Evolutionary conservation across 2,797 vertebrate genomes (phyloP).

Genomic region (Sebastolobus altivelis): DNA sequence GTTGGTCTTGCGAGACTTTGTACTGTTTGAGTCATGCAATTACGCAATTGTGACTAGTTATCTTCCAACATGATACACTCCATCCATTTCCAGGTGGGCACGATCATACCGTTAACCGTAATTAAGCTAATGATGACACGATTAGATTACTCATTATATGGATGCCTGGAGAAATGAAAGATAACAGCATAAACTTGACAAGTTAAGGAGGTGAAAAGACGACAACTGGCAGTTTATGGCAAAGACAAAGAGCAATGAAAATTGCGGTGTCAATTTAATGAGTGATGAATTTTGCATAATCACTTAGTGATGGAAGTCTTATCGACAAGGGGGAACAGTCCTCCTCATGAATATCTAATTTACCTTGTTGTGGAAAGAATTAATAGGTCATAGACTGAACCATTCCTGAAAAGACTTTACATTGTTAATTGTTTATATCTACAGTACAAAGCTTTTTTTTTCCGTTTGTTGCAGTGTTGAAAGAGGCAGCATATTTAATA

Average conservation of each 20-base stretch:
- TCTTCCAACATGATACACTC: constrained; percentile 31
- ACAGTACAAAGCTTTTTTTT: neutral
- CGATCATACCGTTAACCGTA: constrained; percentile 32
- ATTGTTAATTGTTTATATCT: constrained; percentile 25
- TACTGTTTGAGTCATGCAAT: constrained; percentile 8
- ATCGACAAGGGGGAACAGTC: constrained; percentile 41
- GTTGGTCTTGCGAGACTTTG: constrained; percentile 1
- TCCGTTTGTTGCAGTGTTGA: neutral
- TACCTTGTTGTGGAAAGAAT: constrained; percentile 47
- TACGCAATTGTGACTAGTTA: constrained; percentile 30
- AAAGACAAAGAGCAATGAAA: constrained; percentile 49
- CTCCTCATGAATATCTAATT: constrained; percentile 50
- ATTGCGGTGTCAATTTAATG: constrained; percentile 57
- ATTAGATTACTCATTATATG: constrained; percentile 49
- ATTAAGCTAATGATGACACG: constrained; percentile 53
- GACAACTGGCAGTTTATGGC: constrained; percentile 48
- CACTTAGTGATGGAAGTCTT: constrained; percentile 47
- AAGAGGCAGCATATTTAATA: constrained; percentile 20
- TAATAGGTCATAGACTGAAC: constrained; percentile 21
- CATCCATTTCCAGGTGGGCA: constrained; percentile 39
- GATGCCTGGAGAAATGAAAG: constrained; percentile 42
- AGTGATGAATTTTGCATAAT: constrained; percentile 62
- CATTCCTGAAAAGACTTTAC: constrained; percentile 19
- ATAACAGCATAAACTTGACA: constrained; percentile 43
- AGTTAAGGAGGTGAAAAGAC: constrained; percentile 38